Base-by-base conservation (phyloP, 1,140 invertebrate species). In the Pachyrhynchus sulphureomaculatus region DNA sequence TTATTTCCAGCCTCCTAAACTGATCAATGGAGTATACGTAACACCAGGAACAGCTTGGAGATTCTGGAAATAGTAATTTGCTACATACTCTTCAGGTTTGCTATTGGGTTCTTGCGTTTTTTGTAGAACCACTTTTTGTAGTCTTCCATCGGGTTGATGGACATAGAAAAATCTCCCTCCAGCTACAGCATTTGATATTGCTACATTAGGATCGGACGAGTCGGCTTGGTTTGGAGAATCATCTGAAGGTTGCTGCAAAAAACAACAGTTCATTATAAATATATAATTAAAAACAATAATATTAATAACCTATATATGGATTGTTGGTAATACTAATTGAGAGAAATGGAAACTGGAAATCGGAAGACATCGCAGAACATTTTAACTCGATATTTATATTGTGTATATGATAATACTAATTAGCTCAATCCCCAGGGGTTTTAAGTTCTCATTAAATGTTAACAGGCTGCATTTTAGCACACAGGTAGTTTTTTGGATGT, bases 41-140 rank as follows among this genome's bases (percentile, higher is more conserved):
- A 41, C 33, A 45, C 60, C 61, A 12, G 65, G 65, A 26, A 61
- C 23, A n/a, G 56, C 45, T 24, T 58, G 61, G 10, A 67, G 51
- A 24, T 67, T 67, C 29, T 67, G 65, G 18, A 67, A 64, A 24
- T 60, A 53, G 55, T 67, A 67, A 53, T 67, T 64, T 15, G 61
- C 61, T 15, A 56, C 54, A 20, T 64, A 67, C 37, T 63, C 65
- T 13, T 67, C 57, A 1, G 61, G 48, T 33, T 61, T 62, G 44
- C 56, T 39, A 15, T 62, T 62, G 9, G 44, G 36, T 26, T 62
- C 65, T 9, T 41, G 37, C 8, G 23, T 62, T 32, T 58, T 67
- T 18, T 67, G 24, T 33, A 59, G 34, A 29, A 64, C 34, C 10
- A 67, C 56, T 21, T 48, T 63, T 23, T 67, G 65, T 17, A 63